Evolutionary conservation across 2,113 vertebrate genomes (phyloP), one percentile per base, ranked within the genome.

Genomic region (Aepyceros melampus): DNA sequence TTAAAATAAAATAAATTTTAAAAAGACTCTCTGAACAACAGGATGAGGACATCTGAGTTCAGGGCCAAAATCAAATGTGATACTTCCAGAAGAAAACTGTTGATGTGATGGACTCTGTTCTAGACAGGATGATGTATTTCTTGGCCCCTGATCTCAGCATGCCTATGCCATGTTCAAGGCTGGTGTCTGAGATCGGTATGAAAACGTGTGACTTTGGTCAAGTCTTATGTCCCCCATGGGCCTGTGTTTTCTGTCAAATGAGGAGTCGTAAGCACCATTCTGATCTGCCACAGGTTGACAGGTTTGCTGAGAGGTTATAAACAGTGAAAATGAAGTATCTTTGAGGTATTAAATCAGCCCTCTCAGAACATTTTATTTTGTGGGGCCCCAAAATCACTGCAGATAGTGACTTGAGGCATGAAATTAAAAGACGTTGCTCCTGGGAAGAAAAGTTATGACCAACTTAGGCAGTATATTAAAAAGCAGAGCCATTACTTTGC

Each of bases 31-130:
- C n/a, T n/a, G n/a, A n/a, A n/a, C n/a, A 87, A 78, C 58, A 97
- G 98, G 96, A 45, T 40, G 64, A 83, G 67, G 67, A 11, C n/a
- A 17, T 95, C 93, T 95, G 83, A 98, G 89, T 53, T 19, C 51
- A 58, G 31, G 36, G 79, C 49, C 74, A 95, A 89, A 89, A 88
- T 74, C 58, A 43, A 97, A 51, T 86, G 96, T 96, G 82, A 85
- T 96, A 95, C 97, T 91, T 94, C 62, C 51, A 85, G 40, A 84
- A 76, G 64, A 62, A 90, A 58, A 51, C 10, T 23, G 40, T 13
- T 62, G 16, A 76, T 74, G 36, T 84, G 53, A 49, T 60, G 53
- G 25, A 51, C 87, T 84, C 45, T 16, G 19, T 51, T 60, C 43
- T 14, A 90, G 40, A 74, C 13, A 21, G 53, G 62, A 76, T 62